A percentile compares a stretch with the other conserved stretches of the same genome.
Conservation (phyloP, 1,140 invertebrate genomes). For the Brachionus rubens region DNA sequence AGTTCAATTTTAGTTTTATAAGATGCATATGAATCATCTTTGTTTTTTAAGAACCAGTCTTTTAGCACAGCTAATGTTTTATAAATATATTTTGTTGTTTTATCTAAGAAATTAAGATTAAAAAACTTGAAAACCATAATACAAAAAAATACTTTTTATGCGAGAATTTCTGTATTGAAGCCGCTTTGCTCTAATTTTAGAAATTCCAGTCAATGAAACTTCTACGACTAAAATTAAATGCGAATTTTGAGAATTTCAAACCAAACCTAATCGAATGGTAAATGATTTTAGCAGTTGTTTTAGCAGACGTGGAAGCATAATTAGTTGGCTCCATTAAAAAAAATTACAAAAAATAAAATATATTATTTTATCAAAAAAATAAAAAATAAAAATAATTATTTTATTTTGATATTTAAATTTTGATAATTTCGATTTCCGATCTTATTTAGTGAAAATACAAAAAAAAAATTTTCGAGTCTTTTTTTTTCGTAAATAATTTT, state of each 20-base stretch:
- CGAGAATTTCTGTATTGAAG: not conserved
- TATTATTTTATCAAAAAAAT: too few species aligned
- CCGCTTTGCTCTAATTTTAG: slow-evolving; percentile 3
- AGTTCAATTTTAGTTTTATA: slow-evolving; percentile 7
- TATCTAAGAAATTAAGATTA: not conserved
- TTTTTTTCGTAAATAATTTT: too few species aligned
- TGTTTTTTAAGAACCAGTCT: slow-evolving; percentile 10
- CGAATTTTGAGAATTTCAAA: not conserved
- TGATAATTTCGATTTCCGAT: too few species aligned
- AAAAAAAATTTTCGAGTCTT: too few species aligned
- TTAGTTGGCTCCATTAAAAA: not conserved
- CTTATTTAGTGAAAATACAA: too few species aligned
- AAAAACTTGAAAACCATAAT: not conserved
- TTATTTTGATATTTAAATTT: slow-evolving; percentile 1
- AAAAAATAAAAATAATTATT: too few species aligned
- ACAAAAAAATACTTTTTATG: not conserved
- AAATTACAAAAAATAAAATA: not conserved
- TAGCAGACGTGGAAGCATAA: not conserved
- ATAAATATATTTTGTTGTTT: slow-evolving; percentile 11
- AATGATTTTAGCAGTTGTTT: not conserved
- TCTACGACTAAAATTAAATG: slow-evolving; percentile 20
- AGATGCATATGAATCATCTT: not conserved
- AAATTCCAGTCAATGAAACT: not conserved
- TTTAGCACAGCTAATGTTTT: slow-evolving; percentile 1
- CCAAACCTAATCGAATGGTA: slow-evolving; percentile 1